Evolutionary conservation across 92 coral and sea anemone species (phyloP), one percentile per base, ranked within the genome.

Genomic region (Heteractis magnifica): DNA sequence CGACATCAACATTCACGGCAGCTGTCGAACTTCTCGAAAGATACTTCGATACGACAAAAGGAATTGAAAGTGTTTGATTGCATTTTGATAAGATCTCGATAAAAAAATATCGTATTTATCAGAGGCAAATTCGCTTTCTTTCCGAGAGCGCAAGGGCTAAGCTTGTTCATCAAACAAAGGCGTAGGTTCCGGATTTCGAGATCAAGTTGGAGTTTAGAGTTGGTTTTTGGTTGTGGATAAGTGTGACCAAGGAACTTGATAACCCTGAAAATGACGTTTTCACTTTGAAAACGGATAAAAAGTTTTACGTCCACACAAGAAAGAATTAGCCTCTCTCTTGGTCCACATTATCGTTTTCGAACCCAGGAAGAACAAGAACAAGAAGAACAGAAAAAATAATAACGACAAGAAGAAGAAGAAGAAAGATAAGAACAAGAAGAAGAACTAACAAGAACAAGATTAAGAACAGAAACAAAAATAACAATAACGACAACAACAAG

Each of bases 21-120:
- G 93, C 86, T 4, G 89, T 81, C 49, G 79, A 83, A 76, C 65
- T 89, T 12, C 91, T 93, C 52, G 87, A 93, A 50, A 75, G 85
- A 73, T 87, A 91, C 78, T 90, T 93, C 64, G 81, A 87, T 14
- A 26, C 13, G 9, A 82, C 72, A 23, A 12, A 13, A 58, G 53
- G 71, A 79, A 52, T 34, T 34, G 44, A 34, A 34, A 34, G 44
- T 34, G 44, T 34, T 1, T 1, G 3, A 34, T 34, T 1, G 26
- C 44, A 52, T 3, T 19, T 13, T 4, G 21, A 3, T 1, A 14
- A 51, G 58, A 3, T 19, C 21, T 18, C 13, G 18, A 50, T 71
- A n/a, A 20, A 6, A 71, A 71, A 4, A 34, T 3, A 72, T 4
- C 20, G 2, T 0, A 34, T n/a, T 14, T 14, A n/a, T 58, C 64